phyloP scores from a whole-genome alignment of 1,140 invertebrate species.

The Cotesia vestalis region DNA sequence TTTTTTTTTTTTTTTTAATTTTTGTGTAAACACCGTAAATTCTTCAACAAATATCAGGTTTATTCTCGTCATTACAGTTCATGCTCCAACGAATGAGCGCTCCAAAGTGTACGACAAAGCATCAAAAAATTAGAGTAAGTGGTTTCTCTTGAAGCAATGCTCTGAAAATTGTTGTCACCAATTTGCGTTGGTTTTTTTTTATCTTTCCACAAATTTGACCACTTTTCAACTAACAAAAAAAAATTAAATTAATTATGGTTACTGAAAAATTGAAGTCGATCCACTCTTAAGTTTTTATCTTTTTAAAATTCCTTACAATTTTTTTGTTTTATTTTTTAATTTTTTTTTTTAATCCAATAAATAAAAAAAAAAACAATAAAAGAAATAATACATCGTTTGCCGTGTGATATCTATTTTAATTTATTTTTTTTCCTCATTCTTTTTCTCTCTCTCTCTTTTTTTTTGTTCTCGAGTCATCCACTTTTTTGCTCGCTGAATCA shows the following conservation, averaged over 20 bases:
- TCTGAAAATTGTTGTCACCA: slow-evolving; percentile 51
- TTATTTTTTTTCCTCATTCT: slow-evolving; percentile 20
- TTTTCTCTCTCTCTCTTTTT: slow-evolving; percentile 21
- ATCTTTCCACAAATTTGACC: slow-evolving; percentile 15
- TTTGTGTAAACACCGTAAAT: neutral
- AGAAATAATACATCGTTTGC: neutral
- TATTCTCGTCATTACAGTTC: slow-evolving; percentile 76
- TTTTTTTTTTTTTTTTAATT: slow-evolving; percentile 28
- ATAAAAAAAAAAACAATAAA: neutral
- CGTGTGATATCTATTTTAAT: slow-evolving; percentile 10
- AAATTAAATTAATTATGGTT: neutral
- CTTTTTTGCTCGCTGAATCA: slow-evolving; percentile 15
- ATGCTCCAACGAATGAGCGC: slow-evolving; percentile 89
- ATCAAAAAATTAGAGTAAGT: slow-evolving; percentile 92
- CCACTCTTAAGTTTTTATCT: neutral
- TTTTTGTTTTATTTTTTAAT: neutral
- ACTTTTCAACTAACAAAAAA: slow-evolving; percentile 10
- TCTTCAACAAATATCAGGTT: slow-evolving; percentile 43
- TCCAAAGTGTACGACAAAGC: slow-evolving; percentile 82
- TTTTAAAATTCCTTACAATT: neutral
- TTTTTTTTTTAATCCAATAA: neutral
- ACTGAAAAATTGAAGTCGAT: neutral
- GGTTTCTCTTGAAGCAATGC: slow-evolving; percentile 57
- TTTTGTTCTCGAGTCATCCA: slow-evolving; percentile 28
- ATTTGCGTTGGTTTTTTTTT: slow-evolving; percentile 27